A percentile compares a stretch with the other conserved stretches of the same genome.
These are phyloP conservation scores for Oceanodroma leucorhoa DNA, from an alignment of 2,797 vertebrate genomes.

Conservation along the genomic window DNA sequence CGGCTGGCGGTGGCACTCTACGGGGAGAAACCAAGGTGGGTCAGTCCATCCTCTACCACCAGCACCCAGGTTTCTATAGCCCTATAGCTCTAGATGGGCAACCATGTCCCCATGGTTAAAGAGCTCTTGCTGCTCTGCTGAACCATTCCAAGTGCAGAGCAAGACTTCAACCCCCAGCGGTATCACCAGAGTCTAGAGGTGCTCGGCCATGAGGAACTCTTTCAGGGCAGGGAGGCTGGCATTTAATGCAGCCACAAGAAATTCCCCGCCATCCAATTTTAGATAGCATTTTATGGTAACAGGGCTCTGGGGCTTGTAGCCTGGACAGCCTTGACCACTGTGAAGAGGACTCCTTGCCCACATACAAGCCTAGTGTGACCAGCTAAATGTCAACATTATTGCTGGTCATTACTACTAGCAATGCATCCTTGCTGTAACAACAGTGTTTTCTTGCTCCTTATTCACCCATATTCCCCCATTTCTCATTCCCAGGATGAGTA, in stretches of 20 bases:
- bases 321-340: background rate
- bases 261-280: background rate
- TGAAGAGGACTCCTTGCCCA: background rate
- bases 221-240: no score
- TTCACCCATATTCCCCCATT: background rate
- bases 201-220: rapidly evolving
- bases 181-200: background rate
- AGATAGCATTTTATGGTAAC: background rate
- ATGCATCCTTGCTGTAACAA: background rate
- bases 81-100: background rate
- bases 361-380: background rate
- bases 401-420: rapidly evolving
- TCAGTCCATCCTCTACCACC: background rate
- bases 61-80: rapidly evolving
- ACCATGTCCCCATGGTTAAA: background rate
- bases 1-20: constrained; percentile 86
- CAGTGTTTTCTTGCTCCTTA: background rate
- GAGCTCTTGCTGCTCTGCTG: background rate
- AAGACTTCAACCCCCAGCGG: background rate
- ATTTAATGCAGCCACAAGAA: background rate
- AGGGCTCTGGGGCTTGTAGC: rapidly evolving
- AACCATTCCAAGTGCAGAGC: background rate
- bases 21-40: constrained; percentile 81
- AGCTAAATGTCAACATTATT: rapidly evolving
- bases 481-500: background rate